Evolutionary conservation across 1,140 invertebrate genomes (phyloP).

Genomic region (Drosophila nigromelanica): DNA sequence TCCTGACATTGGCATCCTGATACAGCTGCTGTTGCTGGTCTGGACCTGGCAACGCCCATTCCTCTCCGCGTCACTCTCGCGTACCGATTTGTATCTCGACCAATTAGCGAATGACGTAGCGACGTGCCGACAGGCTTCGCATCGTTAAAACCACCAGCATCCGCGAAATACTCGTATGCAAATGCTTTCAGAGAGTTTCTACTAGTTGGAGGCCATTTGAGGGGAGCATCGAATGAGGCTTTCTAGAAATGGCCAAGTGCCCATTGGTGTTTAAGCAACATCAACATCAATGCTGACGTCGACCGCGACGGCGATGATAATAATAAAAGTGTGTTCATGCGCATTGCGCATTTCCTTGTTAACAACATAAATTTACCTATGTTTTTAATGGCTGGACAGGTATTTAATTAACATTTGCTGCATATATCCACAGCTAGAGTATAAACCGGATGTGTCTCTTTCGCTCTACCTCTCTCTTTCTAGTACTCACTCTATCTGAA

Average conservation of each 20-base stretch:
- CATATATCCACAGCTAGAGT: conserved; percentile 14
- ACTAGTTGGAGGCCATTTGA: background rate
- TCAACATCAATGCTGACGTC: conserved; percentile 25
- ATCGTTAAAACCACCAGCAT: conserved; percentile 65
- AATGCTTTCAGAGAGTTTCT: conserved; percentile 57
- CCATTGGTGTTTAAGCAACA: conserved; percentile 58
- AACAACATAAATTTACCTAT: conserved; percentile 82
- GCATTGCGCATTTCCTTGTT: conserved; percentile 75
- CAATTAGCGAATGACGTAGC: conserved; percentile 80
- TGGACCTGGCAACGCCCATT: conserved; percentile 53
- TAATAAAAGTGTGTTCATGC: conserved; percentile 80
- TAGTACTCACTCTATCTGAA: no score
- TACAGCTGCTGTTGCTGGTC: conserved; percentile 9
- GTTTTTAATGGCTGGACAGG: conserved; percentile 78
- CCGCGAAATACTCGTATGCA: conserved; percentile 60
- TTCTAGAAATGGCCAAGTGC: conserved; percentile 57
- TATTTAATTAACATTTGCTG: conserved; percentile 79
- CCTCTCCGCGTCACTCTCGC: conserved; percentile 24
- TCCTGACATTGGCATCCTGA: conserved; percentile 15
- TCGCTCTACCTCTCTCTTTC: background rate
- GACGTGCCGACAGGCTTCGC: conserved; percentile 62
- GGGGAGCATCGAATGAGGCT: conserved; percentile 5
- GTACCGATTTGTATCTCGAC: conserved; percentile 68
- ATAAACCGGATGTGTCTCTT: conserved; percentile 58
- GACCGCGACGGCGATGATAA: conserved; percentile 57